Evolutionary conservation across 2,113 vertebrate species (phyloP), one percentile per base, ranked within the genome.

Genomic region (Paedocypris sp.): DNA sequence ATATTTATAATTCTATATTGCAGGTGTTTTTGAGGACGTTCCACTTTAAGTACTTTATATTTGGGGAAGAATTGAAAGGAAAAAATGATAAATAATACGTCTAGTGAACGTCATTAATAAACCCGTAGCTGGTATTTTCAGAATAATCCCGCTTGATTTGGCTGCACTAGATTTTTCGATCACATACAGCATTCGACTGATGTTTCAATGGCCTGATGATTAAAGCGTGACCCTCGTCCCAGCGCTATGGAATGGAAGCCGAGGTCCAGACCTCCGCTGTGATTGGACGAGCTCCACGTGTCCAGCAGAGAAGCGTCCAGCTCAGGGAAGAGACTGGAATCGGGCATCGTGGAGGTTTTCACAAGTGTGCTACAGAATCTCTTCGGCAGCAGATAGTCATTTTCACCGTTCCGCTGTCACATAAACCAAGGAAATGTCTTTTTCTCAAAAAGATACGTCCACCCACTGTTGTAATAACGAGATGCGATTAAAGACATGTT

Each of bases 21-120:
- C n/a, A n/a, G n/a, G n/a, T n/a, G n/a, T n/a, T n/a, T n/a, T n/a
- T n/a, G n/a, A n/a, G n/a, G n/a, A n/a, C n/a, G n/a, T n/a, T n/a
- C n/a, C n/a, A n/a, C n/a, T n/a, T n/a, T n/a, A n/a, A n/a, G n/a
- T n/a, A n/a, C n/a, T n/a, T n/a, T n/a, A n/a, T n/a, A n/a, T n/a
- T n/a, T n/a, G n/a, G n/a, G n/a, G n/a, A n/a, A n/a, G n/a, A n/a
- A n/a, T n/a, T 56, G n/a, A 22, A 48, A 57, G 47, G 70, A 74
- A 77, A 67, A 66, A 46, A 62, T 69, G 46, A 74, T n/a, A n/a
- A n/a, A n/a, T n/a, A n/a, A n/a, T n/a, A 76, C 65, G 73, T 78
- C 75, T 74, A 79, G 79, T 77, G 71, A 80, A 79, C 67, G 78
- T 71, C 70, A 73, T 80, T 71, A 80, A 80, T 79, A 83, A 82